Evolutionary conservation across 2,888 invertebrate species (phyloP).

Genomic region (Chaitophorus viminalis): DNA sequence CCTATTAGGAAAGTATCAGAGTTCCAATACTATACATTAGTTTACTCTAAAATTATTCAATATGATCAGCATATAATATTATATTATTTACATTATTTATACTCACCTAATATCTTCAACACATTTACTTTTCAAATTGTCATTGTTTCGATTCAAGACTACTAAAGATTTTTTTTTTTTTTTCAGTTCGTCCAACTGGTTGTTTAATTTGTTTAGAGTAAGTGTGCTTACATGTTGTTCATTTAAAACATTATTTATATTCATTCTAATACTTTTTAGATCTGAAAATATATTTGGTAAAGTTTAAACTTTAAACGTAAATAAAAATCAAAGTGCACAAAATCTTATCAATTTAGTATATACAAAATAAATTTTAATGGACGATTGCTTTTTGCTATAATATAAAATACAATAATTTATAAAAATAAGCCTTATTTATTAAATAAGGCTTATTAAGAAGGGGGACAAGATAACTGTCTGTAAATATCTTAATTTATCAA

Average conservation of each 20-base stretch:
- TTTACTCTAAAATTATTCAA: background rate
- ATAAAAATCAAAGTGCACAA: background rate
- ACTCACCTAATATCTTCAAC: background rate
- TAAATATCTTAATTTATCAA: too few relatives aligned
- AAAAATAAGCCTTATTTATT: too few relatives aligned
- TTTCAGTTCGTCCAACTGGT: background rate
- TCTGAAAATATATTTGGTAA: conserved; percentile 14
- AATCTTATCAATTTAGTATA: background rate
- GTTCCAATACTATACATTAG: background rate
- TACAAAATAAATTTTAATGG: background rate
- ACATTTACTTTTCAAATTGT: background rate
- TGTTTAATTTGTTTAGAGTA: background rate
- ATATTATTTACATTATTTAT: too few relatives aligned
- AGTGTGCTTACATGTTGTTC: background rate
- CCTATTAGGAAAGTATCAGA: too few relatives aligned
- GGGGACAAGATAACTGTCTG: too few relatives aligned
- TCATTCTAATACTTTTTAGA: background rate
- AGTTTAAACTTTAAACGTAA: background rate
- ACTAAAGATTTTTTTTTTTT: background rate
- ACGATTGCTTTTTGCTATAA: background rate
- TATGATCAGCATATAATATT: background rate
- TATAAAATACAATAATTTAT: background rate
- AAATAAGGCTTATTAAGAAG: too few relatives aligned
- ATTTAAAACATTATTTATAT: background rate
- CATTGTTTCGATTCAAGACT: background rate